Evolutionary conservation across 2,113 vertebrate species (phyloP), one percentile per base, ranked within the genome.

Genomic region (Gavia stellata): DNA sequence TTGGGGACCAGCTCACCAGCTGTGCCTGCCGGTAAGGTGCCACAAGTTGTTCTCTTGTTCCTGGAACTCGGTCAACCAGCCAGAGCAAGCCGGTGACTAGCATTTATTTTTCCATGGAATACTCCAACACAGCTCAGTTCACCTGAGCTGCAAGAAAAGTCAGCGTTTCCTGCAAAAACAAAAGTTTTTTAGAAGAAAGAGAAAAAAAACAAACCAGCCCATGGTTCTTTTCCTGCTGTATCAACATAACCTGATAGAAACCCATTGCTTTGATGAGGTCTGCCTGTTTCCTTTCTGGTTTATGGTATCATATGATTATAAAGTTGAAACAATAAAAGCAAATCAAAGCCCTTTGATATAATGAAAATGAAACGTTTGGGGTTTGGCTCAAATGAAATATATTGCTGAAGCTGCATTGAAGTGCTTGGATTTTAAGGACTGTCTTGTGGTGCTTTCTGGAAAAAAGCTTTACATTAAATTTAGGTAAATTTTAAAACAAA

Each of bases 321-420:
- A 89, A 96, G 83, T 78, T 94, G 91, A 85, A 90, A 90, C 90
- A 93, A 86, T 88, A 94, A 94, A 96, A 94, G 83, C 75, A 71
- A 96, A 91, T 94, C 84, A 84, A 94, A 92, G 67, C 42, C 89
- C 86, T 97, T 95, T 96, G 92, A 92, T 93, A 88, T 44, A 47
- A 49, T 14, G 59, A 63, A 90, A 94, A 93, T 34, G 71, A 81
- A 96, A 66, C 79, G 0, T 88, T 90, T 94, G 86, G 82, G 82
- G 63, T 61, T 93, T 92, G 75, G 86, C 55, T 82, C 56, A 88
- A 94, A 49, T 38, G 78, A 87, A 77, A 58, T 59, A 16, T 24
- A n/a, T 29, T 70, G 79, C 88, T 58, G 86, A 77, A 90, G 36
- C 79, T 94, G 61, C 72, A 26, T 28, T 40, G 70, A 91, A 87